Base-by-base conservation (phyloP, 2,888 invertebrate genomes). In the Dryocosmus kuriphilus region DNA sequence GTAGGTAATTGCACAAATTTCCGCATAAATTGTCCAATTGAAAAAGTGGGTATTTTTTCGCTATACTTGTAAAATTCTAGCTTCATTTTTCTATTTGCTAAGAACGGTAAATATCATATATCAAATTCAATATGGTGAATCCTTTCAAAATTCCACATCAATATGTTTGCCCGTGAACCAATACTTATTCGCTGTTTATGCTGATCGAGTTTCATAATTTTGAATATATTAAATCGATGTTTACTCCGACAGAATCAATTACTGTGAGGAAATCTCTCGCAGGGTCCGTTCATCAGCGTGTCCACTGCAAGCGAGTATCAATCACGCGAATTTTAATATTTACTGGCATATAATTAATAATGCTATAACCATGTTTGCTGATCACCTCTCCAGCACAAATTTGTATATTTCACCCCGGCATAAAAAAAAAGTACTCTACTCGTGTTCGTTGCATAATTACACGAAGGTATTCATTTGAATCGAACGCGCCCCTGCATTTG, bases 201-300 rank as follows among this genome's bases (percentile, higher is more conserved):
- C 24, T 27, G 7, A 46, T 67, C 67, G 67, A 67, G 46, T 79
- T 79, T 79, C 87, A 84, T 86, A 86, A 87, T 88, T 87, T 85
- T 86, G 85, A 89, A 89, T 89, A 87, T 88, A 88, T 89, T 88
- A 88, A 89, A 89, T 83, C 85, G 85, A 87, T 89, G 87, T 90
- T 90, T 89, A 87, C 85, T 79, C 86, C 77, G 84, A 85, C 88
- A 89, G 89, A 89, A 90, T 90, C 88, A 88, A 89, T 89, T 88
- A 85, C 82, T 78, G 81, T 77, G 83, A 80, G 78, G 82, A 84
- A 84, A 86, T 85, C 81, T 77, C 79, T 81, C 81, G 83, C 82
- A 82, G 82, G 82, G 41, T 67, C 7, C 24, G 27, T 27, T 27
- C 46, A 65, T 61, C n/a, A 32, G 75, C 77, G 81, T 79, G 81